Conservation (phyloP, 64 coral and sea anemone species). For the Montipora efflorescens region DNA sequence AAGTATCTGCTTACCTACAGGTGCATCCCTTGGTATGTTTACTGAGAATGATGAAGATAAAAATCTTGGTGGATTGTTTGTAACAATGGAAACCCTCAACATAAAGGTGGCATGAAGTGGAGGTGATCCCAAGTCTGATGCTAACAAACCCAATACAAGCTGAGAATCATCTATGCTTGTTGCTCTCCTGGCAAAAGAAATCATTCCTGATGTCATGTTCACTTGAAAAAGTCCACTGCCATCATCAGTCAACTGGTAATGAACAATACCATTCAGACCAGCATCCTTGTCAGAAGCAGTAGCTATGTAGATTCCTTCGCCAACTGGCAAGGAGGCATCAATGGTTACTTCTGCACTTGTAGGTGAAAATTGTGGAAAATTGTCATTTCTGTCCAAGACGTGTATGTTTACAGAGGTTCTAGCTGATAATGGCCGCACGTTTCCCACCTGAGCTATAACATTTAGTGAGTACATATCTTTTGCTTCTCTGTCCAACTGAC, state of each 20-base stretch:
- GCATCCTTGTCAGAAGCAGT: constrained; percentile 73
- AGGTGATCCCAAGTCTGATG: constrained; percentile 83
- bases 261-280: constrained; percentile 81
- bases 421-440: constrained; percentile 72
- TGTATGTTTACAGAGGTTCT: constrained; percentile 64
- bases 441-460: constrained; percentile 80
- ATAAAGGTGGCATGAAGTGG: constrained; percentile 52
- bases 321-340: constrained; percentile 67
- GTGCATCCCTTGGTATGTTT: constrained; percentile 71
- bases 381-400: constrained; percentile 87
- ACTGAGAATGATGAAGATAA: constrained; percentile 49
- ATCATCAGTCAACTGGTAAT: constrained; percentile 74
- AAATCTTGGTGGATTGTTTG: constrained; percentile 81
- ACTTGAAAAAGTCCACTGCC: constrained; percentile 76
- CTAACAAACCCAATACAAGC: constrained; percentile 63
- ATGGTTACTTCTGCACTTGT: constrained; percentile 76
- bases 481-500: constrained; percentile 80
- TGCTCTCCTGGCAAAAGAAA: constrained; percentile 60
- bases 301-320: constrained; percentile 57
- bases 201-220: constrained; percentile 80
- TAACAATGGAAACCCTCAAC: constrained; percentile 71
- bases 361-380: constrained; percentile 68
- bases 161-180: constrained; percentile 57
- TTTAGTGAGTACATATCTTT: constrained; percentile 64
- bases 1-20: constrained; percentile 73